Evolutionary conservation across 2,888 invertebrate genomes (phyloP).

Genomic region (Ariolimax columbianus): DNA sequence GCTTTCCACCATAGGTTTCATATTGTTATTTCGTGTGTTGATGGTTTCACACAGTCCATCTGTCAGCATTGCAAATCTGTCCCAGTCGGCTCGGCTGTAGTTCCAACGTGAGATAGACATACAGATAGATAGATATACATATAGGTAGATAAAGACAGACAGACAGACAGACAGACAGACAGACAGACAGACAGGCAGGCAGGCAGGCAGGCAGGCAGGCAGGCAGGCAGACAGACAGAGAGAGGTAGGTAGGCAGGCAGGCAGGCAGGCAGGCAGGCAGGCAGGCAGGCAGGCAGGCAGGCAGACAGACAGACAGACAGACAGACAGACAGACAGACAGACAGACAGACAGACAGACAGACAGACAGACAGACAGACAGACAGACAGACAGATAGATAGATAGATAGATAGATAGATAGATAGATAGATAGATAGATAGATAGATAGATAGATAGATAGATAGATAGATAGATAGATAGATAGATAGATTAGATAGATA

Average conservation of each 20-base stretch:
- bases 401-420: neutral
- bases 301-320: neutral
- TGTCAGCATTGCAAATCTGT: no score
- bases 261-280: neutral
- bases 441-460: conserved; percentile 29
- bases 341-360: conserved; percentile 31
- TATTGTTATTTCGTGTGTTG: no score
- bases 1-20: no score
- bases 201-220: neutral
- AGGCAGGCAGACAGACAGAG: neutral
- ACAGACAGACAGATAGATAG: neutral
- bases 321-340: conserved; percentile 20
- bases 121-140: no score
- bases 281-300: neutral
- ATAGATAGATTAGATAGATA: conserved; percentile 19
- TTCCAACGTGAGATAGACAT: no score
- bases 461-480: conserved; percentile 1
- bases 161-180: no score
- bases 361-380: neutral
- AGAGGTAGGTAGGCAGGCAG: neutral
- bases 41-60: no score
- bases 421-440: conserved; percentile 8
- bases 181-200: no score
- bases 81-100: no score
- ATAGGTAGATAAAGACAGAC: no score